These are phyloP conservation scores for Pteropus alecto DNA, from an alignment of 2,113 vertebrate species.

Conservation along the genomic window DNA sequence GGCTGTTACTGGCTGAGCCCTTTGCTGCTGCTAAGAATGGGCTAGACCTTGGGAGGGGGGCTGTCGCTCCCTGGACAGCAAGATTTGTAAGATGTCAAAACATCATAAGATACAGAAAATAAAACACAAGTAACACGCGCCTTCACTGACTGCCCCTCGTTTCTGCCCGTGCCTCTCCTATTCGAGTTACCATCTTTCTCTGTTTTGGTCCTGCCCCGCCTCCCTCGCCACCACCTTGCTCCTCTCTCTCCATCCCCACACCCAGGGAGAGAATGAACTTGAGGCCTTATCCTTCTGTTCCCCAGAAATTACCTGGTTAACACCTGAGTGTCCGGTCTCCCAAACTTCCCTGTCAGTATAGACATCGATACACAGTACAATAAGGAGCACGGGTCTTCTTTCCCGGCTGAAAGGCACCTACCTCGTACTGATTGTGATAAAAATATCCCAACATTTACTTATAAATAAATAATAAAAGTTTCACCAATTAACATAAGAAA, in stretches of 20 bases:
- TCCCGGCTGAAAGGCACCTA: not conserved
- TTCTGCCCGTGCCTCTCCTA: not conserved
- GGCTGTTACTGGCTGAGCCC: not conserved
- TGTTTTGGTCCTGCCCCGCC: too few relatives aligned
- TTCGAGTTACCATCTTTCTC: not conserved
- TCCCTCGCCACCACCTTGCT: not conserved
- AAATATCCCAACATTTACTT: not conserved
- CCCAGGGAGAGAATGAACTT: not conserved
- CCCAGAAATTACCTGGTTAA: not conserved
- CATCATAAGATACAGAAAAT: not conserved
- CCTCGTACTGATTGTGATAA: not conserved
- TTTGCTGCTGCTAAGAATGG: not conserved
- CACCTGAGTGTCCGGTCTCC: not conserved
- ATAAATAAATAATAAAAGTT: not conserved
- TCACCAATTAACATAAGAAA: not conserved
- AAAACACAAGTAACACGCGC: not conserved
- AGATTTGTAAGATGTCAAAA: not conserved
- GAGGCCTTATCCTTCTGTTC: accelerated
- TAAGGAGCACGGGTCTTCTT: too few relatives aligned
- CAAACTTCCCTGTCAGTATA: not conserved
- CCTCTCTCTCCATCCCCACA: not conserved
- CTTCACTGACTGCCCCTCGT: too few relatives aligned
- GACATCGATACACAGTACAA: accelerated
- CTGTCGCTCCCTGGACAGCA: not conserved
- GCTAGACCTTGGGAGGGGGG: too few relatives aligned